phyloP scores from a whole-genome alignment of 2,797 vertebrate genomes.

The Synaphobranchus kaupii region DNA sequence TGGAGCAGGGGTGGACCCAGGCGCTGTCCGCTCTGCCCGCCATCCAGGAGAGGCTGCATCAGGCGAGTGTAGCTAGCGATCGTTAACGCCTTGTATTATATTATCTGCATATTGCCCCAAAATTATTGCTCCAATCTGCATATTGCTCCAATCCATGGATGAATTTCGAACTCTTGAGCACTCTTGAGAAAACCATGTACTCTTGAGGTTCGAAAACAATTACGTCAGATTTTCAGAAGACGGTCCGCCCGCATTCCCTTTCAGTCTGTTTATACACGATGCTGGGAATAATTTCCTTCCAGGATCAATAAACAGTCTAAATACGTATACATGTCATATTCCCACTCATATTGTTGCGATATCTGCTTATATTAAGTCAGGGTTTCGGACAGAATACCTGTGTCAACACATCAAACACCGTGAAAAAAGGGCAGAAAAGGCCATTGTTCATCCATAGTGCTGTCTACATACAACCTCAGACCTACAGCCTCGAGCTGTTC shows the following conservation, averaged over 20 bases:
- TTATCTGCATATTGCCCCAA: neutral
- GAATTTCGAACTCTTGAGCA: neutral
- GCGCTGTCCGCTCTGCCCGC: constrained; percentile 69
- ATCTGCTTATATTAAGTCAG: neutral
- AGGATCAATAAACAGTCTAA: neutral
- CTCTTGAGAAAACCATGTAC: no score
- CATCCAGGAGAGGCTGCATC: constrained; percentile 79
- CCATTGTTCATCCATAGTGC: neutral
- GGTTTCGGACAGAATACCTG: neutral
- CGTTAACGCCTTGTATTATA: neutral
- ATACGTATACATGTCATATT: neutral
- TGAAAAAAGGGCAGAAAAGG: neutral
- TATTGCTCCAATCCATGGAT: neutral
- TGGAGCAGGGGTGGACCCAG: constrained; percentile 82
- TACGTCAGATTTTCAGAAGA: neutral
- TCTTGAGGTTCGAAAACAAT: no score
- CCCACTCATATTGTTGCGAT: neutral
- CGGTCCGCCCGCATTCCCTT: no score
- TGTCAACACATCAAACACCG: neutral
- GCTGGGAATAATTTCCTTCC: neutral
- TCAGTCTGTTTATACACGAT: neutral
- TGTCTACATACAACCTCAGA: neutral
- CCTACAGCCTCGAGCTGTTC: neutral
- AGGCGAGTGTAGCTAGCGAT: constrained; percentile 65
- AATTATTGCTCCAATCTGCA: no score